A percentile compares a stretch with the other conserved stretches of the same genome.
These are phyloP conservation scores for Brachionus paranguensis DNA, from an alignment of 1,140 invertebrate species.

Conservation along the genomic window DNA sequence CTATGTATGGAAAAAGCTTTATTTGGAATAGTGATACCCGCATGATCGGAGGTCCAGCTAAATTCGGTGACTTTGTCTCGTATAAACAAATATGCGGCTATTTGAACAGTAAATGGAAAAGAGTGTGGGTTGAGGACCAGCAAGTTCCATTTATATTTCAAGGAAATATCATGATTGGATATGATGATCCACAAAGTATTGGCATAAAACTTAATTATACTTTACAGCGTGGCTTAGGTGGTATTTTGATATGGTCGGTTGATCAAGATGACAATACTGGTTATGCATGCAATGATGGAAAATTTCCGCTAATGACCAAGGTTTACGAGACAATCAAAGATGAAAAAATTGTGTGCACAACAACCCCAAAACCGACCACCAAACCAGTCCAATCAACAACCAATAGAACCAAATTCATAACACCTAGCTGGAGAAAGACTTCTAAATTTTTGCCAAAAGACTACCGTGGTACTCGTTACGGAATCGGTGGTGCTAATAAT, in stretches of 20 bases:
- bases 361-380: conserved; percentile 16
- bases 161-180: conserved; percentile 86
- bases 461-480: not conserved
- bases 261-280: conserved; percentile 37
- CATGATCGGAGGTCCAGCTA: conserved; percentile 30
- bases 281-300: conserved; percentile 27
- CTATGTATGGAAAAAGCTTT: conserved; percentile 81
- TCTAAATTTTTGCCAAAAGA: conserved; percentile 32
- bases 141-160: conserved; percentile 68
- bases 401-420: not conserved
- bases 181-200: conserved; percentile 65
- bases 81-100: conserved; percentile 39
- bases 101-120: conserved; percentile 37
- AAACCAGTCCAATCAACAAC: not conserved
- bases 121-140: conserved; percentile 30
- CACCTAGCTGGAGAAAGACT: conserved; percentile 19
- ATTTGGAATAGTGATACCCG: conserved; percentile 48
- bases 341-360: not conserved
- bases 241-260: conserved; percentile 22
- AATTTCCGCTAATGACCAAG: conserved; percentile 39
- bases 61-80: conserved; percentile 24
- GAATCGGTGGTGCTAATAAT: not conserved
- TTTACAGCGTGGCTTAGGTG: conserved; percentile 17
- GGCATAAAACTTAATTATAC: conserved; percentile 32
- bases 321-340: conserved; percentile 26